phyloP scores from a whole-genome alignment of 2,113 vertebrate species.

The Eublepharis macularius region DNA sequence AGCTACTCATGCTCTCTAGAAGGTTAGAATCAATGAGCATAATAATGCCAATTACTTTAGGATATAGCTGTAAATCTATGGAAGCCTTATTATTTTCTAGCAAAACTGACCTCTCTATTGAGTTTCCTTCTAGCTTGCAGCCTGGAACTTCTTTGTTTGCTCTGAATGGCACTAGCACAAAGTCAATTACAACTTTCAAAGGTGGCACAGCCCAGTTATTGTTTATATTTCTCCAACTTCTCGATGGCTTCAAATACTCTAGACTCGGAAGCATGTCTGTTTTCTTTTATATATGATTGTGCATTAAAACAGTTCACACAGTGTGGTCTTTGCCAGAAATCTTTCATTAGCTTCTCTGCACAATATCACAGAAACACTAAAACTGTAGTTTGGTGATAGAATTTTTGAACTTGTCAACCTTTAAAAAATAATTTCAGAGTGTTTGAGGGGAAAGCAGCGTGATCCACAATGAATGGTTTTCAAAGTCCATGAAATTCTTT shows the following conservation, averaged over 20 bases:
- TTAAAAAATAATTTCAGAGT: conserved; percentile 40
- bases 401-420: conserved; percentile 48
- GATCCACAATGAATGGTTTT: conserved; percentile 47
- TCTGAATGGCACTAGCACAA: conserved; percentile 4
- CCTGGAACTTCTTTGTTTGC: accelerated
- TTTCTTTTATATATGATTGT: neutral
- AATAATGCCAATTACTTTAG: neutral
- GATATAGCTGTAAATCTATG: neutral
- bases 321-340: neutral
- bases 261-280: neutral
- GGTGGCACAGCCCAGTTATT: neutral
- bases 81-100: neutral
- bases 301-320: conserved; percentile 5
- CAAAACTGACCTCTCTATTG: neutral
- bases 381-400: neutral
- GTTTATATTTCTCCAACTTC: conserved; percentile 3
- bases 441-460: conserved; percentile 30
- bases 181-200: conserved; percentile 19
- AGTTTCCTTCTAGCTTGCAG: conserved; percentile 5
- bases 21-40: neutral
- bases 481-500: conserved; percentile 56
- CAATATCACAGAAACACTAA: conserved; percentile 33
- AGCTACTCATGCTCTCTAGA: neutral
- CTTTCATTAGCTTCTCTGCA: conserved; percentile 13
- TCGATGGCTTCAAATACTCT: conserved; percentile 17